Percentiles rank a stretch among this genome's conserved stretches.
phyloP scores from a whole-genome alignment of 1,140 invertebrate genomes.

The Elysia chlorotica region DNA sequence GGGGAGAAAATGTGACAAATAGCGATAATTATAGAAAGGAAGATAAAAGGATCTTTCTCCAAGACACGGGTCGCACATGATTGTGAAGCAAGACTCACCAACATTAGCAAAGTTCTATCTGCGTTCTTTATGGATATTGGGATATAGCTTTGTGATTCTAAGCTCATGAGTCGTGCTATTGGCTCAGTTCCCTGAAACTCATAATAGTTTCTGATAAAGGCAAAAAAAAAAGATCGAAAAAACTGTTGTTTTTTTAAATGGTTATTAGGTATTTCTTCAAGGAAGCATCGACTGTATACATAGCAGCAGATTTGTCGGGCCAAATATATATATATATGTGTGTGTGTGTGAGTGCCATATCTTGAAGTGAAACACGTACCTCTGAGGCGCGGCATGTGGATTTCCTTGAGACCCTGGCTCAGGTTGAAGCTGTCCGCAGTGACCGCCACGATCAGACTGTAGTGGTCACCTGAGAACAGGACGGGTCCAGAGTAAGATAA shows the following conservation, averaged over 20 bases:
- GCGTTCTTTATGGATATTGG: too few relatives aligned
- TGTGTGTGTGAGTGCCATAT: background rate
- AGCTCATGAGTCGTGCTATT: too few relatives aligned
- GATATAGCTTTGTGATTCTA: too few relatives aligned
- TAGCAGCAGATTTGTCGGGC: background rate
- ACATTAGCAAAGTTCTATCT: too few relatives aligned
- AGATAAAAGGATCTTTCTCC: too few relatives aligned
- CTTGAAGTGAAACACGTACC: slow-evolving; percentile 26
- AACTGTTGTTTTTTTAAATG: background rate
- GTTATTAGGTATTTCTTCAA: background rate
- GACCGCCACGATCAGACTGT: slow-evolving; percentile 26
- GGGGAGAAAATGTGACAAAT: too few relatives aligned
- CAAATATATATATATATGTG: background rate
- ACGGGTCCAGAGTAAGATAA: too few relatives aligned
- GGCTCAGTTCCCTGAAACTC: too few relatives aligned
- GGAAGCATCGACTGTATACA: background rate
- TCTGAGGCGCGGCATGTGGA: slow-evolving; percentile 41
- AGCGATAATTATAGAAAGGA: too few relatives aligned
- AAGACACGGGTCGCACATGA: too few relatives aligned
- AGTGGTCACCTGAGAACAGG: slow-evolving; percentile 7
- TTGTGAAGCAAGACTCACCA: too few relatives aligned
- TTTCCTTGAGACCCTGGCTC: slow-evolving; percentile 36
- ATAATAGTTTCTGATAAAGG: background rate
- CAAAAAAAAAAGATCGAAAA: background rate
- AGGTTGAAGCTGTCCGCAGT: slow-evolving; percentile 33